Base-by-base conservation (phyloP, 2,797 vertebrate species). In the Sebastes diploproa region DNA sequence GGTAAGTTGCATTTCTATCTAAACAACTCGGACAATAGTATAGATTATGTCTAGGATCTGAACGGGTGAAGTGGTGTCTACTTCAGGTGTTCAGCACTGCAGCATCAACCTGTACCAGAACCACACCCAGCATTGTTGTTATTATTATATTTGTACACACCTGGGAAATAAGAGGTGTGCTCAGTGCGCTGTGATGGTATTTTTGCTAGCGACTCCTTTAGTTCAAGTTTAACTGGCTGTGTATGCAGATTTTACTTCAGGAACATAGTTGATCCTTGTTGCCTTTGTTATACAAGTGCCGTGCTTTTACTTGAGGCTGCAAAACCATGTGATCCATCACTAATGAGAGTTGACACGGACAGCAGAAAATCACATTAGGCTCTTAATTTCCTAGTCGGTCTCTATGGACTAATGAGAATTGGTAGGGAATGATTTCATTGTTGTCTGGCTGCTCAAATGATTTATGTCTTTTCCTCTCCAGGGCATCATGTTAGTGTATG, bases 401-500 rank as follows among this genome's bases (percentile, higher is more conserved):
- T 64, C 32, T 34, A 2, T 29, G 60, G 52, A 36, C 4, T 22
- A 32, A 69, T 61, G 22, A 72, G 11, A 58, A 61, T 59, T 16
- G 14, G 0, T 54, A n/a, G 2, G 13, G 5, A 38, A 22, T 64
- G 7, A 23, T 14, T 34, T 42, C 10, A 32, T 18, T 55, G 16
- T 72, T 67, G 54, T 36, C 23, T 64, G 16, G 1, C 14, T 71
- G 2, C 5, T 72, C 13, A 23, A 1, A 50, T 34, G 14, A 68
- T 18, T 77, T 12, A 14, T 62, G 0, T 68, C 6, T 76, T 80
- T 32, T 58, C 1, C 27, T 73, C 32, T 78, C 88, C 96, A 94
- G 97, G 97, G 98, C 67, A 98, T 98, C 90, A 97, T 98, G 97
- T 92, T 99, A 93, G 97, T 99, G 27, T 98, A 96, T 77, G 97